phyloP scores from a whole-genome alignment of 1,140 invertebrate genomes.

The Acromyrmex echinatior region DNA sequence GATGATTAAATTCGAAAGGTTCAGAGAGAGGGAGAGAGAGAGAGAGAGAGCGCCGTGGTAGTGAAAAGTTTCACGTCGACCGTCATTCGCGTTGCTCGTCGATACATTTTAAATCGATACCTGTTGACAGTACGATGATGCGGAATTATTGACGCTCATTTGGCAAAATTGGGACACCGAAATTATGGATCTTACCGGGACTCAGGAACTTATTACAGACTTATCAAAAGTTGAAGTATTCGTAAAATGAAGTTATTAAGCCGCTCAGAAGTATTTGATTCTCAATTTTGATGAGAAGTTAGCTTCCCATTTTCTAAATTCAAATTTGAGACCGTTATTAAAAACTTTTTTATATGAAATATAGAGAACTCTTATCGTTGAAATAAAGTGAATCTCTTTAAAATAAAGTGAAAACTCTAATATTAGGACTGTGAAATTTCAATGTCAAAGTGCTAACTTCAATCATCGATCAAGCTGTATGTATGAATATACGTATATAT shows the following conservation, averaged over 20 bases:
- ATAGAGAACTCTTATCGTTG: not conserved
- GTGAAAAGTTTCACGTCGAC: not conserved
- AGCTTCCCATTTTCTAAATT: not conserved
- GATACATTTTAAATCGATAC: constrained; percentile 57
- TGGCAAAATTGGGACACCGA: not conserved
- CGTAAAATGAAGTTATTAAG: not conserved
- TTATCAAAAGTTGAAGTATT: not conserved
- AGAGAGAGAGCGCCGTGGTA: too few relatives aligned
- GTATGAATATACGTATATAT: not conserved
- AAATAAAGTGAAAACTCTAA: not conserved
- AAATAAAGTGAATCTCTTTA: not conserved
- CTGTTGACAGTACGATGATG: constrained; percentile 53
- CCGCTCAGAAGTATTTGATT: not conserved
- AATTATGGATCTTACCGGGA: not conserved
- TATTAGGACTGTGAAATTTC: not conserved
- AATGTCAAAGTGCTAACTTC: not conserved
- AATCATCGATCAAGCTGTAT: not conserved
- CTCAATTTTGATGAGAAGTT: not conserved
- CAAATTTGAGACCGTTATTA: not conserved
- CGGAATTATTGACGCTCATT: not conserved
- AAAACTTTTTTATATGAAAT: not conserved
- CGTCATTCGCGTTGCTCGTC: not conserved
- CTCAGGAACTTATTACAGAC: too few relatives aligned
- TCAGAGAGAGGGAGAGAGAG: not conserved
- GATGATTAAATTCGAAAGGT: constrained; percentile 51